Evolutionary conservation across 2,888 invertebrate species (phyloP).

Genomic region (Epinotia bilunana): DNA sequence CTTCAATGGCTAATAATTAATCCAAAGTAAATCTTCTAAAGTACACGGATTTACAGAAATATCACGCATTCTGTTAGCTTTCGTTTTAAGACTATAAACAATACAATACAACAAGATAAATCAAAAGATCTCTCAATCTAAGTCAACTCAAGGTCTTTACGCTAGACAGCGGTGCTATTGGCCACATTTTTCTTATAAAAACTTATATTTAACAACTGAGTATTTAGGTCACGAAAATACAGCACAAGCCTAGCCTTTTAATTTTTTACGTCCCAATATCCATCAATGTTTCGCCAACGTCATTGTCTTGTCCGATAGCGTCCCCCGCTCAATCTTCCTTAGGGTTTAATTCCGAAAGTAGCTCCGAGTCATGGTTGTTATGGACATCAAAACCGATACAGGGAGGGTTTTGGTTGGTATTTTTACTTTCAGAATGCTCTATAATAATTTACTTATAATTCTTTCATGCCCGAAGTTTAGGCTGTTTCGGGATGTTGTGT

Average conservation of each 20-base stretch:
- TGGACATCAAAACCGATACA: conserved; percentile 71
- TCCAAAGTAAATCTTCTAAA: too few species aligned
- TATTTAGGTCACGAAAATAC: conserved; percentile 41
- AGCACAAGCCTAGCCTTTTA: conserved; percentile 45
- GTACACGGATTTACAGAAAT: too few species aligned
- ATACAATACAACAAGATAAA: too few species aligned
- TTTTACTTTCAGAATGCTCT: conserved; percentile 4
- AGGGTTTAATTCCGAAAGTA: conserved; percentile 82
- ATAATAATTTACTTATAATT: background rate
- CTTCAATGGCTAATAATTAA: too few species aligned
- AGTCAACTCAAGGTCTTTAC: too few species aligned
- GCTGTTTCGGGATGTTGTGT: background rate
- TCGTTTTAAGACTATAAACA: too few species aligned
- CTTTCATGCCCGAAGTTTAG: background rate
- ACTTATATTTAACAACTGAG: background rate
- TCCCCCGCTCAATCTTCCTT: conserved; percentile 80
- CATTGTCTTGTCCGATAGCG: conserved; percentile 80
- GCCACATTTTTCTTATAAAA: too few species aligned
- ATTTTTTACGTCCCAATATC: conserved; percentile 64
- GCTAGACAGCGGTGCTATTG: too few species aligned
- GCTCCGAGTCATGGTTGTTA: conserved; percentile 75
- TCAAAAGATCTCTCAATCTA: too few species aligned
- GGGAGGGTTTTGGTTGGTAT: background rate
- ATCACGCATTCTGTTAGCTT: too few species aligned
- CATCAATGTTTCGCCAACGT: conserved; percentile 78